Evolutionary conservation across 1,140 invertebrate species (phyloP), one percentile per base, ranked within the genome.

Genomic region (Coboldia fuscipes): DNA sequence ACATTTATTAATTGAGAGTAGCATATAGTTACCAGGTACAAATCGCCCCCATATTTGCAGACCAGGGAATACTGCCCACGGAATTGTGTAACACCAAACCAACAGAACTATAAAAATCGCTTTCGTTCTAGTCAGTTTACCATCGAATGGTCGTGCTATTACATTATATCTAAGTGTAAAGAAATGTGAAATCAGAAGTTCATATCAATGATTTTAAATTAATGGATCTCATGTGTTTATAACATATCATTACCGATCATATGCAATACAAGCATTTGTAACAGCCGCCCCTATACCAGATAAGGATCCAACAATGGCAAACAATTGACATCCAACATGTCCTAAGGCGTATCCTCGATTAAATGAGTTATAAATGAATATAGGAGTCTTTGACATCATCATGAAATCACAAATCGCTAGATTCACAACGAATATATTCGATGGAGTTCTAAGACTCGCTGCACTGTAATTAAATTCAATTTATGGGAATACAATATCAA

Each of bases 371-470:
- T 81, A 81, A 40, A 88, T 83, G 50, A 86, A 83, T 41, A 86
- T 72, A 0, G 82, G 82, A 2, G 79, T 70, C 57, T 85, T 85
- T 2, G 73, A 45, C 74, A 85, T 83, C 81, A 85, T 88, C 13
- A 82, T 60, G 44, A 86, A 79, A 50, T 90, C 85, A 40, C 77
- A 73, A 22, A 89, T 60, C 6, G 84, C 83, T 46, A 90, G 55
- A 50, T 88, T 86, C 4, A 90, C 65, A 3, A 90, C 79, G 37
- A 90, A 78, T 56, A 89, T 73, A 45, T 92, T 92, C 7, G 84
- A 88, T 12, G 86, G 79, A 1, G 84, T 90, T 41, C 81, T 63
- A 32, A 92, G 52, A 29, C 66, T 65, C 56, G 84, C 83, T 3
- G 79, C 75, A 37, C 84, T 89, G 56, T 17, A 61, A 58, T 50